Base-by-base conservation (phyloP, 1,140 invertebrate species). In the Copidosoma floridanum region DNA sequence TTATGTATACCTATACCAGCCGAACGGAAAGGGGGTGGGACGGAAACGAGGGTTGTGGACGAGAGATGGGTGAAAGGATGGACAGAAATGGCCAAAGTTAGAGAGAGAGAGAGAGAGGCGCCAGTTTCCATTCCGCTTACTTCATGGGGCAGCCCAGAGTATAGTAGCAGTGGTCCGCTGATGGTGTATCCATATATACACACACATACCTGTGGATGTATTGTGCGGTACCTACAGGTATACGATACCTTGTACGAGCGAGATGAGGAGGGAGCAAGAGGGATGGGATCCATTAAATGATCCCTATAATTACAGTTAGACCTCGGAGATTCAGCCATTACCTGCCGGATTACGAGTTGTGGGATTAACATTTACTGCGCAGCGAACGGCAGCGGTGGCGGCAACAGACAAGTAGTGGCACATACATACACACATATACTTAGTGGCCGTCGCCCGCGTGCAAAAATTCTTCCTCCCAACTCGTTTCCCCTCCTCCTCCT, bases 291-390 rank as follows among this genome's bases (percentile, higher is more conserved):
- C 68, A 74, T 74, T 72, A 72, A 73, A 70, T 71, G 71, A 74
- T 72, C 72, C 68, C 70, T 70, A 71, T 74, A 72, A 74, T 74
- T 74, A 71, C 67, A 71, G 72, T 72, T 69, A 70, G 68, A 72
- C 65, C 66, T 72, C 69, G 35, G 46, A 66, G 68, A 74, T 74
- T 74, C 71, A 68, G 63, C 67, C 63, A 66, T 67, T 50, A 35
- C 65, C 66, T 60, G 65, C 64, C 70, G 69, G 72, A 74, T 74
- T 72, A 71, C 70, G 68, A 72, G 69, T 70, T 74, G 71, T 63
- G 65, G 72, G 63, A 72, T 72, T 72, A 72, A 68, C 70, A 67
- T 71, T 71, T 70, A 72, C 68, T 65, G 67, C 65, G 62, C 60
- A 6, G 6, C 29, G 29, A 32, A 12, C n/a, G n/a, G n/a, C n/a